Evolutionary conservation across 2,797 vertebrate genomes (phyloP), one percentile per base, ranked within the genome.

Genomic region (Nannoperca australis): DNA sequence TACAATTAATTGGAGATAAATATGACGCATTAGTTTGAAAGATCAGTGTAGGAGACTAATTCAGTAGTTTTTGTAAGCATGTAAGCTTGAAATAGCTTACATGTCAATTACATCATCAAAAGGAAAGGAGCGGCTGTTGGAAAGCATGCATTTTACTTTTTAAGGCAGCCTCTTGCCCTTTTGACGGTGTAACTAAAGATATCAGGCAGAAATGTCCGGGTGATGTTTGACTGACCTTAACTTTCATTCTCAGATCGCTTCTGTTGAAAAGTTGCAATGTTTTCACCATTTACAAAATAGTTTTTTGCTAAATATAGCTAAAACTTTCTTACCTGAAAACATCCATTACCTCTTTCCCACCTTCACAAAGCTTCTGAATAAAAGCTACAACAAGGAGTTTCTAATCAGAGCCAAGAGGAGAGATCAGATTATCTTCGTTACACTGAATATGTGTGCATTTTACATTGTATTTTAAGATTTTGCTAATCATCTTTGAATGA

Each of bases 1-100:
- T 24, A 32, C 44, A 70, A 27, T 59, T 59, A 59, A n/a, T 27
- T 49, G 44, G 54, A 27, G 67, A 70, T 32, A 70, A 49, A 60
- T 60, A 60, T 60, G 45, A 71, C 34, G 51, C 32, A 45, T 73
- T 54, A 13, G 20, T 42, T 8, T 27, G 22, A 42, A 62, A 62
- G 59, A 15, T 44, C 15, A 27, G 8, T 55, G 54, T 9, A 32
- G 5, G 6, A 44, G 38, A 62, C 61, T 49, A 30, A 34, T 49
- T 49, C 30, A 34, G 45, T 22, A 36, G 45, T 34, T 60, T 60
- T 22, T 3, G n/a, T 42, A 45, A 61, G 61, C 58, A n/a, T 69
- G 36, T 11, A 10, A 34, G 18, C 30, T 60, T 59, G 53, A 40
- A 32, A 81, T 63, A 58, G 44, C 50, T 67, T 61, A 12, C 38